phyloP scores from a whole-genome alignment of 2,888 invertebrate genomes.

The Melinaea marsaeus region DNA sequence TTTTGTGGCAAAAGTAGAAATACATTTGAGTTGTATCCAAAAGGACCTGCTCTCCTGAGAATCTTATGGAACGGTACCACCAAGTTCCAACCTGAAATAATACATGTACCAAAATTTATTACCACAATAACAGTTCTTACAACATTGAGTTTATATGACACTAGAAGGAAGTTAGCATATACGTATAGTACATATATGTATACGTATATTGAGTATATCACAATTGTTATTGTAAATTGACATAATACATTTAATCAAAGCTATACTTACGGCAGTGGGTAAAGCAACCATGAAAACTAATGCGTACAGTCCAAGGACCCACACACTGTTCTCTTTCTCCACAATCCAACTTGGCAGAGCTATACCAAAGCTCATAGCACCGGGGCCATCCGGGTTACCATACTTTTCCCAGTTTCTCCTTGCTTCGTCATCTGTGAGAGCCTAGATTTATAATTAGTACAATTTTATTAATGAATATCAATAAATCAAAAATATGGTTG shows the following conservation, averaged over 20 bases:
- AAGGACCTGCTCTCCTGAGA: constrained; percentile 97
- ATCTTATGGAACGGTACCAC: constrained; percentile 99
- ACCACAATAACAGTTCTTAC: background rate
- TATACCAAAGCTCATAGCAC: constrained; percentile 99
- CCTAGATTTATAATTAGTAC: constrained; percentile 62
- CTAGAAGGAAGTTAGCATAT: no score
- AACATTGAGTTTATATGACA: no score
- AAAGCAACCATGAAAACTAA: constrained; percentile 98
- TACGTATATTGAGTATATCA: no score
- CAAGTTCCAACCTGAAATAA: constrained; percentile 89
- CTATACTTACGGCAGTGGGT: constrained; percentile 83
- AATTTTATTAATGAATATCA: constrained; percentile 8
- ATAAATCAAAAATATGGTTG: constrained; percentile 3
- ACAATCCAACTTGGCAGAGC: constrained; percentile 99
- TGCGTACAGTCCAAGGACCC: constrained; percentile 96
- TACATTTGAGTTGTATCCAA: constrained; percentile 98
- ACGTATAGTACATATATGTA: no score
- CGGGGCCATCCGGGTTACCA: constrained; percentile 99
- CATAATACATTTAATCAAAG: background rate
- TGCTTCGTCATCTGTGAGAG: constrained; percentile 98
- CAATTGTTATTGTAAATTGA: no score
- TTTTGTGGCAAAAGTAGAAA: constrained; percentile 96
- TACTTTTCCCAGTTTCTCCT: constrained; percentile 99
- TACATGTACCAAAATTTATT: constrained; percentile 8
- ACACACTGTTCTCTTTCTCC: constrained; percentile 98